Evolutionary conservation across 2,797 vertebrate species (phyloP).

Genomic region (Hirundo rustica): DNA sequence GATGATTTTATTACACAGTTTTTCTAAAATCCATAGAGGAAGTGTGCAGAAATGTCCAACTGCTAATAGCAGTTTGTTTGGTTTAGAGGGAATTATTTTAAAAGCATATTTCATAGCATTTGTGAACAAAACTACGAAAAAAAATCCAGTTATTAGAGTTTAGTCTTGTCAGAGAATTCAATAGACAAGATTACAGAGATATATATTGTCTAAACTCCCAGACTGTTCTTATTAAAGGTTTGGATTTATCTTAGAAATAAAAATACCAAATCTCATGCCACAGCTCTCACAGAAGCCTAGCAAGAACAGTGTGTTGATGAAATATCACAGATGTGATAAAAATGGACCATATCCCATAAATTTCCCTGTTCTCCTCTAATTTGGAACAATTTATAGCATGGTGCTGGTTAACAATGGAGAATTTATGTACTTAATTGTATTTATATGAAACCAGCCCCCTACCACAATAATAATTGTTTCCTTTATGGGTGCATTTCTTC

Average conservation of each 20-base stretch:
- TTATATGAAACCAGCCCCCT: background rate
- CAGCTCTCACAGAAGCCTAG: background rate
- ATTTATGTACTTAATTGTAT: background rate
- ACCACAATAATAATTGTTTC: background rate
- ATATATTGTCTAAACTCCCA: background rate
- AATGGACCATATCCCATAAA: background rate
- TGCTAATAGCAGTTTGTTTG: background rate
- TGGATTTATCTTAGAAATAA: slow-evolving; percentile 8
- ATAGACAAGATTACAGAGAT: background rate
- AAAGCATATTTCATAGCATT: background rate
- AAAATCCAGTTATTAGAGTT: background rate
- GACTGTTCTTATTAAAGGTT: slow-evolving; percentile 12
- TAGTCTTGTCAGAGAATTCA: background rate
- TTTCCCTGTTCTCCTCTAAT: background rate
- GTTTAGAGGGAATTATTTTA: background rate
- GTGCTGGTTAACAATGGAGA: background rate
- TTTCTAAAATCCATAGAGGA: background rate
- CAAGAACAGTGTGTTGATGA: background rate
- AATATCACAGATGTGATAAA: slow-evolving; percentile 8
- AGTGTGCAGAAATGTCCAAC: background rate
- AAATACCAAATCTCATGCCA: background rate
- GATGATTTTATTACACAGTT: background rate
- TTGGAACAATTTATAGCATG: background rate
- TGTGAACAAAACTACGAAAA: background rate
- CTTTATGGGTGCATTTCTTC: background rate